A percentile compares a stretch with the other conserved stretches of the same genome.
These are phyloP conservation scores for Rhynchotus rufescens DNA, from an alignment of 2,797 vertebrate species.

Conservation along the genomic window DNA sequence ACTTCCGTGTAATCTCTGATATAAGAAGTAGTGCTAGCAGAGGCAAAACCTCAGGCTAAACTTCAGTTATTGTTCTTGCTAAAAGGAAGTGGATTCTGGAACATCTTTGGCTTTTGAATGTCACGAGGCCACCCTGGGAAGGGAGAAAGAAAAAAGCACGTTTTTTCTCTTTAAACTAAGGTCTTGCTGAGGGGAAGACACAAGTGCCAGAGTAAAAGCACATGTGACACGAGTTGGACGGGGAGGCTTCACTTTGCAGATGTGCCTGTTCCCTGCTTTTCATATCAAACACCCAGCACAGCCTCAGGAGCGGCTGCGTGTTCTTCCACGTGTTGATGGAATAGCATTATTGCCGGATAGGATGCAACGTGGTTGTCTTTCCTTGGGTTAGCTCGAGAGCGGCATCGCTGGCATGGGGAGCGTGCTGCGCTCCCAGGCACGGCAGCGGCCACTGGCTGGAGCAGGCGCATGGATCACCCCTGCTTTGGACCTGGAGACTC, in stretches of 20 bases:
- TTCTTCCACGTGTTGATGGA: neutral
- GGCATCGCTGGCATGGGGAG: neutral
- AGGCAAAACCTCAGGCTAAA: constrained; percentile 64
- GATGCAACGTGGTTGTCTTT: neutral
- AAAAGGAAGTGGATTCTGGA: constrained; percentile 71
- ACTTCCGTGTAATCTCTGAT: constrained; percentile 4
- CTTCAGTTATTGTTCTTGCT: constrained; percentile 71
- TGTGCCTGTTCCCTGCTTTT: neutral
- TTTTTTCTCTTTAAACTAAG: constrained; percentile 68
- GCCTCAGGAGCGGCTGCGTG: neutral
- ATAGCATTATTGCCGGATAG: neutral
- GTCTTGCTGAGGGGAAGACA: constrained; percentile 66
- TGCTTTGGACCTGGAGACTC: neutral
- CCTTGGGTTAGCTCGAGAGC: neutral
- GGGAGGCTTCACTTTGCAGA: neutral
- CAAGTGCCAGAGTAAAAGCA: constrained; percentile 35
- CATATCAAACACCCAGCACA: neutral
- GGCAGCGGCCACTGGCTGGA: neutral
- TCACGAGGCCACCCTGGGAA: constrained; percentile 32
- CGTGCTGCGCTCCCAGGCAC: neutral
- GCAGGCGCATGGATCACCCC: neutral
- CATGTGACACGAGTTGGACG: neutral
- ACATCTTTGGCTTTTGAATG: constrained; percentile 64
- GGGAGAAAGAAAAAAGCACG: neutral
- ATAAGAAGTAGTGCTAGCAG: constrained; percentile 15